These are phyloP conservation scores for Enteromius trimaculatus DNA, from an alignment of 2,797 vertebrate genomes.

Conservation along the genomic window DNA sequence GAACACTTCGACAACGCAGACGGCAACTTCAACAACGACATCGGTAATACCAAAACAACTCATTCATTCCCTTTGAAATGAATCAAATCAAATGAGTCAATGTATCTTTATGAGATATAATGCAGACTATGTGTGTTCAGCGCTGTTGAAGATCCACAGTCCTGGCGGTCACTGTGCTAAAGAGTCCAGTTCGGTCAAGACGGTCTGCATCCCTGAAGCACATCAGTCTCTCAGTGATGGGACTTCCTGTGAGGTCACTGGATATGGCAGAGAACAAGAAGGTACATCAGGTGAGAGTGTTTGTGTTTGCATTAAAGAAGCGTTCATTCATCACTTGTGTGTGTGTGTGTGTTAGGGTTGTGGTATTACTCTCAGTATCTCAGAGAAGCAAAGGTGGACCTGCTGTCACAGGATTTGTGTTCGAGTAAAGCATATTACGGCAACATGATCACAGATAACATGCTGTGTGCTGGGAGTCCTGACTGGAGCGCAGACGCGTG, in stretches of 20 bases:
- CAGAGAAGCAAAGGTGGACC: conserved; percentile 78
- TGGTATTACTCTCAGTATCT: conserved; percentile 82
- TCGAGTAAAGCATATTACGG: conserved; percentile 76
- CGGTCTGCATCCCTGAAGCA: conserved; percentile 83
- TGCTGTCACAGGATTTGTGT: conserved; percentile 80
- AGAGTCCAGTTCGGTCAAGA: conserved; percentile 77
- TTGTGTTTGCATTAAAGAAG: conserved; percentile 39
- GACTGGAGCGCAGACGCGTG: conserved; percentile 87
- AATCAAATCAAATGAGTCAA: background rate
- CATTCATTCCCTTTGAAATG: background rate
- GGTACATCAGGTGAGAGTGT: conserved; percentile 73
- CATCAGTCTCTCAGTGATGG: conserved; percentile 63
- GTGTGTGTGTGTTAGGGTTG: conserved; percentile 62
- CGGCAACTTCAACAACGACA: conserved; percentile 84
- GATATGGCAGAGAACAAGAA: conserved; percentile 83
- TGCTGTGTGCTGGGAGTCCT: conserved; percentile 87
- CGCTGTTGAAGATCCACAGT: conserved; percentile 83
- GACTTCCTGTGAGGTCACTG: conserved; percentile 83
- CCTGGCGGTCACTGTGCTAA: conserved; percentile 70
- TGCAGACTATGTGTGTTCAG: conserved; percentile 66
- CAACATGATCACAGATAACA: conserved; percentile 81
- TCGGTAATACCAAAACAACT: conserved; percentile 73
- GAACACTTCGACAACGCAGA: conserved; percentile 74
- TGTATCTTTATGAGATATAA: background rate
- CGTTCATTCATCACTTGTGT: conserved; percentile 9